Evolutionary conservation across 1,140 invertebrate species (phyloP), one percentile per base, ranked within the genome.

Genomic region (Prorops nasuta): DNA sequence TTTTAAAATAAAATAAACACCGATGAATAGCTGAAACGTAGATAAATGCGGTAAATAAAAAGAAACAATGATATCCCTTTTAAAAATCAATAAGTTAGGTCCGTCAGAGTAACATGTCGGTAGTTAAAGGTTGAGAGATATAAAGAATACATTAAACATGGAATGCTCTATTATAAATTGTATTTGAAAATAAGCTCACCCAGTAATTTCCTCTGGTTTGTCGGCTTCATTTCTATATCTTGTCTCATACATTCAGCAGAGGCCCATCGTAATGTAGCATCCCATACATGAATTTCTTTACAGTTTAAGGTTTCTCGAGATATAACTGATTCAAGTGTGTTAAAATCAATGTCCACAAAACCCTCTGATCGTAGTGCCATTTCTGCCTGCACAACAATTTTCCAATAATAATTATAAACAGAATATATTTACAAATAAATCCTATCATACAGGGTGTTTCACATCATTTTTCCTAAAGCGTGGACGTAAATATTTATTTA

Each of bases 301-400:
- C 91, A 94, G 72, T 94, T 94, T 22, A 95, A 78, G 3, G 92
- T 94, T 78, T 96, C 92, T 51, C 92, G 81, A 38, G 85, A 87
- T 51, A 96, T 79, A 56, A 95, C 92, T 28, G 88, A 91, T 71
- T 92, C 88, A 44, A 96, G 81, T 1, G 92, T 95, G 47, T 90
- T 86, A 58, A 90, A 86, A 76, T 95, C 92, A 66, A 96, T 94
- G 67, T 95, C 91, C 50, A 91, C 85, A 80, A 95, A 94, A 51
- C 91, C 91, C 68, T 95, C 92, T n/a, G 92, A 94, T 62, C 87
- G 87, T 55, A 95, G 81, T 41, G 92, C 92, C 86, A 94, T 91
- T 81, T 94, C 91, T 66, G 92, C 92, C 90, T 94, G 82, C 47
- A 82, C 80, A 76, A 55, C 51, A 61, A 61, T 53, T 63, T 54